Base-by-base conservation (phyloP, 2,113 vertebrate genomes). In the Crypturellus undulatus region DNA sequence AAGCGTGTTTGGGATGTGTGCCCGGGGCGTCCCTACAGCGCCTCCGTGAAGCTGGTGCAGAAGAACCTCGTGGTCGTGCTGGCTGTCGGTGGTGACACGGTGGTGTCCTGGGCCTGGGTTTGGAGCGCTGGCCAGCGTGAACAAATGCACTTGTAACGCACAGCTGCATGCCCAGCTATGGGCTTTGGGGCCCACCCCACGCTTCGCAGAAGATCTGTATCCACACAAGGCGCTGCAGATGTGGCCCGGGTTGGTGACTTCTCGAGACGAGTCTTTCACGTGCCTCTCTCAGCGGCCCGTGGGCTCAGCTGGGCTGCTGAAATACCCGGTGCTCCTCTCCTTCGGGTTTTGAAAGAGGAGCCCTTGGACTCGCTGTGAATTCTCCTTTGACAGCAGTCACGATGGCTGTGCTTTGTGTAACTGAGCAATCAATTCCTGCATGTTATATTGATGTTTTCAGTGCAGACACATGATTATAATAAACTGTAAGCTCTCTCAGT, bases 351-450 rank as follows among this genome's bases (percentile, higher is more conserved):
- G 77, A 79, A 89, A 95, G 84, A 62, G 72, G 76, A 90, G 52
- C 3, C 18, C 68, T 83, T 68, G 43, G 79, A 72, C 69, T 85
- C 54, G 68, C 56, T 92, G 49, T 6, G 92, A 93, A 81, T 93
- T 54, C 24, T 94, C 20, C 79, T 96, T 72, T 72, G 90, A 90
- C 80, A 68, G 65, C 40, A 81, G 30, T 86, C 79, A 84, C 77
- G 83, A 85, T 68, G 80, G 79, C 68, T 88, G 30, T 90, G 76
- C 79, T 45, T 68, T 89, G 67, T 75, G 47, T 93, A 90, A 95
- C 86, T 81, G 85, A 90, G 90, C 94, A 93, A 76, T 94, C 83
- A 88, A 71, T 96, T 88, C 73, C 73, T 84, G 88, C 73, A 17
- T 86, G 70, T 62, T 84, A 18, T 72, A 81, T 92, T 96, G 90